Percentiles rank a stretch among this genome's conserved stretches.
These are phyloP conservation scores for Quadriops clusia DNA, from an alignment of 2,888 invertebrate genomes.

Conservation along the genomic window DNA sequence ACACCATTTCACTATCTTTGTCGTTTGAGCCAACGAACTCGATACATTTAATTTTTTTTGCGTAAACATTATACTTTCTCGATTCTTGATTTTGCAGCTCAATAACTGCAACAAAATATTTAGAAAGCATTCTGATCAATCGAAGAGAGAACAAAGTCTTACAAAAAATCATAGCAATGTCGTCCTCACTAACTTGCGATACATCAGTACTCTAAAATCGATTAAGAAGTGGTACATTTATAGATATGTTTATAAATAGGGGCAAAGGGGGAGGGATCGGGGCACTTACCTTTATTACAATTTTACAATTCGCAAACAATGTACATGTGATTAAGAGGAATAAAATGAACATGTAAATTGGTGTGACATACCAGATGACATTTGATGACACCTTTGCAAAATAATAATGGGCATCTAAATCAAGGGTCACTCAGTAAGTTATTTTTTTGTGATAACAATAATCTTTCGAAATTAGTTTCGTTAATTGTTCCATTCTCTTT, in stretches of 20 bases:
- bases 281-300: slow-evolving; percentile 18
- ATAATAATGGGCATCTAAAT: too few species aligned
- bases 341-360: slow-evolving; percentile 21
- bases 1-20: slow-evolving; percentile 27
- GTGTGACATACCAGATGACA: slow-evolving; percentile 19
- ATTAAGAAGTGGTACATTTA: slow-evolving; percentile 1
- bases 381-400: slow-evolving; percentile 11
- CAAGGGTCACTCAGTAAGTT: too few species aligned
- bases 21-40: slow-evolving; percentile 23
- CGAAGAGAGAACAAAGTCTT: slow-evolving; percentile 10
- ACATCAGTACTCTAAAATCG: slow-evolving; percentile 23
- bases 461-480: too few species aligned
- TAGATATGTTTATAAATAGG: background rate
- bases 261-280: background rate
- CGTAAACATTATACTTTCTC: slow-evolving; percentile 21
- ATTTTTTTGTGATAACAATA: too few species aligned
- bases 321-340: slow-evolving; percentile 19
- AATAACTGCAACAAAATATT: slow-evolving; percentile 16
- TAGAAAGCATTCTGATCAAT: background rate
- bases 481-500: too few species aligned
- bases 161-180: slow-evolving; percentile 28
- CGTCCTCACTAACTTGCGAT: slow-evolving; percentile 21
- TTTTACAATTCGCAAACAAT: slow-evolving; percentile 15
- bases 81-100: slow-evolving; percentile 19
- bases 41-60: slow-evolving; percentile 28